Evolutionary conservation across 2,797 vertebrate species (phyloP).

Genomic region (Lophotriccus pileatus): DNA sequence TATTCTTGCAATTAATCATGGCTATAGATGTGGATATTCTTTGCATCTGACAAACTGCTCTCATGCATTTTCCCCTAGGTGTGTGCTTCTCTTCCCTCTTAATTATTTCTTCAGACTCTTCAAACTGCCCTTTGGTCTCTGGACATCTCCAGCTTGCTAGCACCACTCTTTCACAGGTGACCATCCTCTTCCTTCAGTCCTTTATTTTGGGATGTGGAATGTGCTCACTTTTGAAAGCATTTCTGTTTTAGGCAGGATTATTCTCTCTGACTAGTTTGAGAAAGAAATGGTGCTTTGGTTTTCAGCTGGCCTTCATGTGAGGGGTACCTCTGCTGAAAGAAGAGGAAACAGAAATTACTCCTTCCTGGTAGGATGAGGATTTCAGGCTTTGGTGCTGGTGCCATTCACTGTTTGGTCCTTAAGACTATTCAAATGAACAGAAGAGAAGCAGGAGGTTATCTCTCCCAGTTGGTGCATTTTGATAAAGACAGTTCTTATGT

Average conservation of each 20-base stretch:
- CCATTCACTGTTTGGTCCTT: background rate
- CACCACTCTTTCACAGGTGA: background rate
- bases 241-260: background rate
- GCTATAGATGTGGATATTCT: background rate
- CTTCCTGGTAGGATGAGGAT: background rate
- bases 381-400: background rate
- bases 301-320: background rate
- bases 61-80: background rate
- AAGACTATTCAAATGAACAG: background rate
- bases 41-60: background rate
- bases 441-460: background rate
- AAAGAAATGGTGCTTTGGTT: background rate
- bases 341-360: background rate
- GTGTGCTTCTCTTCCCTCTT: background rate
- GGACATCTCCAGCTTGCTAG: background rate
- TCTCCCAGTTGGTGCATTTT: background rate
- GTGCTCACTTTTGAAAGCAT: background rate
- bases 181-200: background rate
- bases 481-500: background rate
- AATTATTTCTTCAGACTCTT: background rate
- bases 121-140: background rate
- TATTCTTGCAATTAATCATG: constrained; percentile 40
- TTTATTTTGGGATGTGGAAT: background rate
- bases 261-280: background rate
- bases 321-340: background rate